phyloP scores from a whole-genome alignment of 2,113 vertebrate species.

The Peromyscus californicus region DNA sequence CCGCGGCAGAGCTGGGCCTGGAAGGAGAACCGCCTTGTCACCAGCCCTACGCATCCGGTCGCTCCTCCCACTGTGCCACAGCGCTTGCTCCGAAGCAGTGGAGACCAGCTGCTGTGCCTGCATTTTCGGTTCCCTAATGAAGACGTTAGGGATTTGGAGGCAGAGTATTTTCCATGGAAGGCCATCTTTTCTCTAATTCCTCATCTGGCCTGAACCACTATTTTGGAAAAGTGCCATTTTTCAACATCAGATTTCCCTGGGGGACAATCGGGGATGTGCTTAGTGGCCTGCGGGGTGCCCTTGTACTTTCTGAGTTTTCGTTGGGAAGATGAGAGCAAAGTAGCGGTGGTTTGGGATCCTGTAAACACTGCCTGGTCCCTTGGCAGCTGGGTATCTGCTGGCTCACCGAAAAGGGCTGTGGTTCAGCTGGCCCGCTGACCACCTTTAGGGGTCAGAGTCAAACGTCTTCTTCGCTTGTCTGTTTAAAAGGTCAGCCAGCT shows the following conservation, averaged over 20 bases:
- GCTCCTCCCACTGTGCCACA: slow-evolving; percentile 9
- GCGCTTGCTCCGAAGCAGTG: slow-evolving; percentile 39
- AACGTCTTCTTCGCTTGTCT: slow-evolving; percentile 49
- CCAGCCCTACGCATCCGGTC: neutral
- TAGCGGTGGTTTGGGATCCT: slow-evolving; percentile 53
- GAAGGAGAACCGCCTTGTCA: slow-evolving; percentile 1
- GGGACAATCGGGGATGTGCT: slow-evolving; percentile 64
- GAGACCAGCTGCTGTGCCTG: slow-evolving; percentile 77
- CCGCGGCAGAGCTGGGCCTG: neutral
- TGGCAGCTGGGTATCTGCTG: slow-evolving; percentile 48
- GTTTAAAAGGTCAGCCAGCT: slow-evolving; percentile 1
- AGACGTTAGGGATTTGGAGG: slow-evolving; percentile 77
- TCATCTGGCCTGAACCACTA: slow-evolving; percentile 68
- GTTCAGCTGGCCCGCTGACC: slow-evolving; percentile 26
- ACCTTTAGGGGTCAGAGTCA: slow-evolving; percentile 51
- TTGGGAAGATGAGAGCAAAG: slow-evolving; percentile 61
- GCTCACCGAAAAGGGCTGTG: neutral
- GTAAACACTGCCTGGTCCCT: slow-evolving; percentile 18
- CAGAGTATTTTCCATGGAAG: slow-evolving; percentile 73
- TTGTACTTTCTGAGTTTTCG: slow-evolving; percentile 68
- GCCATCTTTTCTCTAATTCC: slow-evolving; percentile 74
- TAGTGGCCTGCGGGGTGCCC: slow-evolving; percentile 58
- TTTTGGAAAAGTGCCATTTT: slow-evolving; percentile 78
- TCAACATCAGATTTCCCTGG: slow-evolving; percentile 67
- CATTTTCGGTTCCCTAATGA: slow-evolving; percentile 73